Evolutionary conservation across 2,888 invertebrate genomes (phyloP), one percentile per base, ranked within the genome.

Genomic region (Dendrolimus pini): DNA sequence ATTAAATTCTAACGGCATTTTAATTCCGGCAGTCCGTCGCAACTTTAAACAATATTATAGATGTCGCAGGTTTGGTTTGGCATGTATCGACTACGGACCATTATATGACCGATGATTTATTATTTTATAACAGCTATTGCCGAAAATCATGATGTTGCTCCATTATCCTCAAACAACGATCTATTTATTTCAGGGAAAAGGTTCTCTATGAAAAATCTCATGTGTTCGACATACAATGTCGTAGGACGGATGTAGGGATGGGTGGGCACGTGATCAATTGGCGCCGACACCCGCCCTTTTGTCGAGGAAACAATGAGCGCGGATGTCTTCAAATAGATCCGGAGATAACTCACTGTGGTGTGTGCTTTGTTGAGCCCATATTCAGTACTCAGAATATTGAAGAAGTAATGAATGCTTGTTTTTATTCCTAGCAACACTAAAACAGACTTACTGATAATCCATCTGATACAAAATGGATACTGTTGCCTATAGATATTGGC

Each of bases 211-310:
- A 41, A 54, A 47, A 47, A 47, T 18, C 53, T 9, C 47, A 57
- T 67, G 63, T 62, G 59, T 56, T 61, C 6, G 59, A 55, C n/a
- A 52, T 61, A 56, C 56, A 64, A 62, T 56, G 65, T 67, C 63
- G 70, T 65, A 62, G 65, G 63, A 62, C 58, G 66, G 65, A 9
- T 12, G 47, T 47, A 47, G 9, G 64, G 66, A 63, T 60, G 65
- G 67, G 64, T 71, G 59, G 61, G 61, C 69, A 77, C 79, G 80
- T 78, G 80, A 80, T 78, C 80, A 77, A 80, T 80, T 77, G 79
- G 72, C 69, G 67, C 66, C 64, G 74, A 73, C 77, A 72, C 71
- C 69, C 66, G 67, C 72, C 74, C 77, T 73, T 78, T 80, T 80
- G 79, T 78, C 72, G 68, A 71, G 72, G 71, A 77, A 79, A 79